Percentiles rank a stretch among this genome's conserved stretches.
Evolutionary conservation across 2,113 vertebrate species (phyloP).

Genomic region (Odobenus rosmarus): DNA sequence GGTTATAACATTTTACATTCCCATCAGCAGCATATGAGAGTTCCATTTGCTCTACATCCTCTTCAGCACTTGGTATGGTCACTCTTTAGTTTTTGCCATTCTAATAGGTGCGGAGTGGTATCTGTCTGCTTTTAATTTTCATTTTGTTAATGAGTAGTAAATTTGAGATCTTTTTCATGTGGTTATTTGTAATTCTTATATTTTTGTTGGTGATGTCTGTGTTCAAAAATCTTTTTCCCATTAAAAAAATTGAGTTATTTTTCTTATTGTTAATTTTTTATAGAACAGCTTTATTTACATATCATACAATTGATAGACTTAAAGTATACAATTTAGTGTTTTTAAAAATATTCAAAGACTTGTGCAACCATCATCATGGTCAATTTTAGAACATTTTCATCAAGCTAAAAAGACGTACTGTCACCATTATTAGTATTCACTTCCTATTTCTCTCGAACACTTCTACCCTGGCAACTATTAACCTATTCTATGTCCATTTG

Average conservation of each 20-base stretch:
- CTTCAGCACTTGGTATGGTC: neutral
- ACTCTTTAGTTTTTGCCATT: neutral
- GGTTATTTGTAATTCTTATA: neutral
- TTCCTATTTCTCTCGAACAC: neutral
- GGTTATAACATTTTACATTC: neutral
- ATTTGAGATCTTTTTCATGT: neutral
- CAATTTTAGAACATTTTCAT: neutral
- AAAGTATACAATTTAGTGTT: neutral
- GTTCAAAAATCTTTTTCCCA: neutral
- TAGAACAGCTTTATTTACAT: neutral
- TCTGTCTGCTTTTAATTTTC: neutral
- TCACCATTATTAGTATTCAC: neutral
- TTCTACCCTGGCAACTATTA: neutral
- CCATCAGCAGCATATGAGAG: neutral
- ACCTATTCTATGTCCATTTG: neutral
- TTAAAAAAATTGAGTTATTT: neutral
- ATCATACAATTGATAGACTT: neutral
- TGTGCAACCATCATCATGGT: neutral
- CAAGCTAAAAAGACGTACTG: neutral
- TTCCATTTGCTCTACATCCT: neutral
- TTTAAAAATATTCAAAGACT: slow-evolving; percentile 2
- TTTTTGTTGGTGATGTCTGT: neutral
- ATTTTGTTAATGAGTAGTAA: neutral
- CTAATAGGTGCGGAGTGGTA: neutral
- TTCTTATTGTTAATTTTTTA: neutral